Evolutionary conservation across 2,888 invertebrate species (phyloP).

Genomic region (Hirtodrosophila duncani): DNA sequence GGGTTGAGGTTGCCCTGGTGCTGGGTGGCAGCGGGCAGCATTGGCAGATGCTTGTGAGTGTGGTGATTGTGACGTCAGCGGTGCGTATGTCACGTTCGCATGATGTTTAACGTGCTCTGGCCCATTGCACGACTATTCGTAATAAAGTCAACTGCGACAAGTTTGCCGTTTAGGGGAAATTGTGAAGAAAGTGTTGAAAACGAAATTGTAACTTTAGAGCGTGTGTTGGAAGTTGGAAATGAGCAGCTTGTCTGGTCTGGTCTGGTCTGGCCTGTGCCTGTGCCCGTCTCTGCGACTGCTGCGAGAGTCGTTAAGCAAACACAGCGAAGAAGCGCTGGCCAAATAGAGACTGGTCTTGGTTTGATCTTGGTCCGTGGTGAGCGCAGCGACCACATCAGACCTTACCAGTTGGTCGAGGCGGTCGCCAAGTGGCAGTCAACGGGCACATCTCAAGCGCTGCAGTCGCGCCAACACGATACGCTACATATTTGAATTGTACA

Average conservation of each 20-base stretch:
- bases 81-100: constrained; percentile 58
- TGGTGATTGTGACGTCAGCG: constrained; percentile 64
- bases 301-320: constrained; percentile 50
- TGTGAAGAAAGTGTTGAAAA: constrained; percentile 73
- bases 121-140: constrained; percentile 60
- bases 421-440: constrained; percentile 56
- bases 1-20: neutral
- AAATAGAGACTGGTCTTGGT: constrained; percentile 37
- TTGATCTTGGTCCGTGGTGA: constrained; percentile 5
- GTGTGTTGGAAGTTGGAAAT: constrained; percentile 15
- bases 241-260: neutral
- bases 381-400: constrained; percentile 32
- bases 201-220: constrained; percentile 68
- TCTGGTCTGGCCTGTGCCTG: constrained; percentile 4
- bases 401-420: constrained; percentile 61
- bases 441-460: constrained; percentile 64
- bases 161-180: constrained; percentile 59
- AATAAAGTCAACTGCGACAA: constrained; percentile 42
- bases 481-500: no score
- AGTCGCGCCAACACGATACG: constrained; percentile 45
- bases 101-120: constrained; percentile 40
- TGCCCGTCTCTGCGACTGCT: constrained; percentile 14
- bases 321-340: constrained; percentile 57
- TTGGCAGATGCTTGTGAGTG: no score
- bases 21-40: neutral